Evolutionary conservation across 2,113 vertebrate genomes (phyloP), one percentile per base, ranked within the genome.

Genomic region (Petrocephalus zakoni): DNA sequence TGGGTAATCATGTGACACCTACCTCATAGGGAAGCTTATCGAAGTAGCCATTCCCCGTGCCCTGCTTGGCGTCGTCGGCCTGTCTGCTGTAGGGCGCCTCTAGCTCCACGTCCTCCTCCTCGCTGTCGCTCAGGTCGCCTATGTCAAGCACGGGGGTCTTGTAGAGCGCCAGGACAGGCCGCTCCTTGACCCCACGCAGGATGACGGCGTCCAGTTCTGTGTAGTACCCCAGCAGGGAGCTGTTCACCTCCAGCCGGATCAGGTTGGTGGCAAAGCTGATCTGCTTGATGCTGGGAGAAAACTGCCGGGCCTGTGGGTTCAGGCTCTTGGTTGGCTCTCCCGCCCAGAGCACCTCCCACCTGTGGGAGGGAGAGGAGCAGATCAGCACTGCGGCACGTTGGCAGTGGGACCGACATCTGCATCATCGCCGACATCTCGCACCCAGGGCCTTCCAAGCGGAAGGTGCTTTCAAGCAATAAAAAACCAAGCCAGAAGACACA

Each of bases 11-110:
- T 46, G 37, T 13, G 7, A 42, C 72, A 42, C 72, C 22, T 86
- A 99, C 98, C 98, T 99, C 98, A 90, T 99, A 99, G 90, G 98
- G 98, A 90, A 99, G 95, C 91, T 96, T 98, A 95, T 99, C 97
- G 94, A 99, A 99, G 96, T 97, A 98, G 84, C 98, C 98, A 1
- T 98, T 99, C 87, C 95, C 96, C 0, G 95, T 94, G 94, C 93
- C 95, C 93, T 97, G 94, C 90, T 94, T 93, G 91, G 94, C 87
- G 72, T 94, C 93, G 90, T 90, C 95, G 88, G 95, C 95, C 83
- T 95, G 96, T 90, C 94, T 96, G 93, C 94, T 96, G 64, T 97
- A 94, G 83, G 97, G 96, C 90, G 96, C 89, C 86, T 95, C 97
- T 91, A 94, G 95, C 90, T 97, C 93, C 85, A 94, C 94, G 55